Percentiles rank a stretch among this genome's conserved stretches.
phyloP scores from a whole-genome alignment of 1,140 invertebrate genomes.

The Drosophila pandora region DNA sequence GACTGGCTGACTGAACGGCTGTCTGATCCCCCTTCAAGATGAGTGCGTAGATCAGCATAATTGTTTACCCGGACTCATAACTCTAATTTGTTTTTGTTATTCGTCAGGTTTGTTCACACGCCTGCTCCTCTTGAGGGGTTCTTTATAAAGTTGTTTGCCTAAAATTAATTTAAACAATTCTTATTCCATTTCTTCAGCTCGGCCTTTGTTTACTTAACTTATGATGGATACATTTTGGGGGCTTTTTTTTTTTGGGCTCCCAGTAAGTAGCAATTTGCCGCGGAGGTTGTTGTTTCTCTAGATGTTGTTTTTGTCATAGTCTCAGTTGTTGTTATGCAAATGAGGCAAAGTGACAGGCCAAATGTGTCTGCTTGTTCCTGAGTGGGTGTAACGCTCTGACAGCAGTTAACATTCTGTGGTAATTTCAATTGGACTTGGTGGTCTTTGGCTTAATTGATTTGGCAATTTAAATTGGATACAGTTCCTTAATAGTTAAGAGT shows the following conservation, averaged over 20 bases:
- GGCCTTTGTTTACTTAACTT: conserved; percentile 40
- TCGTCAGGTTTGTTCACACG: conserved; percentile 38
- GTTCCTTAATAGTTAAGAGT: not conserved
- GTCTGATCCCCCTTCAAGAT: conserved; percentile 22
- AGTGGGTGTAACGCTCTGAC: conserved; percentile 34
- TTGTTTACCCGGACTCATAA: conserved; percentile 57
- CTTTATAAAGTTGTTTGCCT: conserved; percentile 37
- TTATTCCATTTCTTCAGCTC: conserved; percentile 37
- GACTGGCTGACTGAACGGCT: not conserved
- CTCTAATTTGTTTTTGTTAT: conserved; percentile 58
- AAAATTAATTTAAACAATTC: conserved; percentile 51
- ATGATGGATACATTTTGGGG: conserved; percentile 55
- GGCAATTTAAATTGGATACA: conserved; percentile 10
- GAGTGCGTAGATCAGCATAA: conserved; percentile 53
- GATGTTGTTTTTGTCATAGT: not conserved
- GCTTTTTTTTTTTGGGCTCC: conserved; percentile 32
- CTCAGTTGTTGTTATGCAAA: conserved; percentile 40
- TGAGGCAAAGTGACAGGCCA: conserved; percentile 43
- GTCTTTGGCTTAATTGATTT: conserved; percentile 29
- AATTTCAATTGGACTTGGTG: conserved; percentile 15
- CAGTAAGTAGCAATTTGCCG: conserved; percentile 69
- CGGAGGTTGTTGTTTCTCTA: conserved; percentile 2
- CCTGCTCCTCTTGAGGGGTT: conserved; percentile 32
- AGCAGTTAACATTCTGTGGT: conserved; percentile 22
- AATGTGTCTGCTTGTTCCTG: conserved; percentile 1